phyloP scores from a whole-genome alignment of 2,888 invertebrate genomes.

The Conomelus anceps region DNA sequence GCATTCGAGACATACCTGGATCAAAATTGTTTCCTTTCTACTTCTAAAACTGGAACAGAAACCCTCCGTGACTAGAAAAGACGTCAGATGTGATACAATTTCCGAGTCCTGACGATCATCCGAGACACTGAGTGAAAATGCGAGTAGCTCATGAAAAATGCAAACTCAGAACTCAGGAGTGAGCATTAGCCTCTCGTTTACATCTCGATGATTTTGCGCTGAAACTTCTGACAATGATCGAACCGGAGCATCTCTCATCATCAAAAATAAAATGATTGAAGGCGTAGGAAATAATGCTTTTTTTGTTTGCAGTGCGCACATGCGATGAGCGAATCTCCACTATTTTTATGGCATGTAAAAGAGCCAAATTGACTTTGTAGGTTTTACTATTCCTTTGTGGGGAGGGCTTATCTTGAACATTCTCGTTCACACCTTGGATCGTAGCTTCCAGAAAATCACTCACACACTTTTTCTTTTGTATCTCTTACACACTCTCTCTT shows the following conservation, averaged over 20 bases:
- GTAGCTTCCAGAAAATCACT: background rate
- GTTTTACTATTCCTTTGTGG: background rate
- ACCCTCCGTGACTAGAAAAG: background rate
- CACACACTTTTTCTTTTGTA: background rate
- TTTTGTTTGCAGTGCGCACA: background rate
- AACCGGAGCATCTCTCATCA: background rate
- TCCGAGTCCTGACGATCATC: background rate
- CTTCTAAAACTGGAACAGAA: background rate
- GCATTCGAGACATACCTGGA: background rate
- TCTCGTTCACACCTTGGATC: background rate
- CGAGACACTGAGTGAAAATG: background rate
- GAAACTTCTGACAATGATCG: background rate
- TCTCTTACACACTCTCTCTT: background rate
- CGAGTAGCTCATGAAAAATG: background rate
- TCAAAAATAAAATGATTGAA: background rate
- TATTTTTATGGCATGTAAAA: background rate
- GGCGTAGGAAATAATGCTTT: background rate
- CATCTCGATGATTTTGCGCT: background rate
- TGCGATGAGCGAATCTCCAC: background rate
- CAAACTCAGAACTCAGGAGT: background rate
- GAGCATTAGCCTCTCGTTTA: background rate
- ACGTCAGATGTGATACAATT: background rate
- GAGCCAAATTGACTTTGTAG: background rate
- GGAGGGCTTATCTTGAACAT: background rate
- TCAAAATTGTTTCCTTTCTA: background rate